These are phyloP conservation scores for Catocala fraxini DNA, from an alignment of 2,888 invertebrate species.

Conservation along the genomic window DNA sequence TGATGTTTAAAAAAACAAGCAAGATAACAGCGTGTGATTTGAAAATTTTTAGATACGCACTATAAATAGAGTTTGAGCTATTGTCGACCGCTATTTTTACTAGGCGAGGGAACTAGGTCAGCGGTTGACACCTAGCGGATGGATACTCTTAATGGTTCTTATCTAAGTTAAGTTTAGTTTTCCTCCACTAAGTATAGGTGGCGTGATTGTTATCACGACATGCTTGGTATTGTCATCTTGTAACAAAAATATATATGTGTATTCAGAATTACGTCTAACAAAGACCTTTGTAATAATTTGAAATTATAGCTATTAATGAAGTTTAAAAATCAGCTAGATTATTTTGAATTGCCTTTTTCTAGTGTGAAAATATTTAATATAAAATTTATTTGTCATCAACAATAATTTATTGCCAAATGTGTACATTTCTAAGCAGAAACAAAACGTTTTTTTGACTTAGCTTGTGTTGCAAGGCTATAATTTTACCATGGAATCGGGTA, in stretches of 20 bases:
- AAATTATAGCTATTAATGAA: no score
- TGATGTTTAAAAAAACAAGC: constrained; percentile 62
- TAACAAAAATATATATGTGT: no score
- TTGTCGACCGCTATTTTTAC: constrained; percentile 85
- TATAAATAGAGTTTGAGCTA: constrained; percentile 86
- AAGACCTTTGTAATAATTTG: no score
- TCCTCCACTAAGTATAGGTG: constrained; percentile 51
- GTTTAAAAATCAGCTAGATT: no score
- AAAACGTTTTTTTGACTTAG: constrained; percentile 28
- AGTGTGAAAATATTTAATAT: no score
- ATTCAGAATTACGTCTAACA: no score
- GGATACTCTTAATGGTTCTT: constrained; percentile 54
- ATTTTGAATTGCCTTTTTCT: no score
- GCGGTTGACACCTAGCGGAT: constrained; percentile 68
- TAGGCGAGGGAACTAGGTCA: constrained; percentile 83
- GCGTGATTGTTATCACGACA: constrained; percentile 38
- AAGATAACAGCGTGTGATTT: constrained; percentile 70
- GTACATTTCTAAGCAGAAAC: constrained; percentile 24
- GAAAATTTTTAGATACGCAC: constrained; percentile 79
- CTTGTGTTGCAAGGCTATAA: constrained; percentile 20
- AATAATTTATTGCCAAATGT: no score
- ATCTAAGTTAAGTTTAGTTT: constrained; percentile 54
- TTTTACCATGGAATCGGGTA: no score
- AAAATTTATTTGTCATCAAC: no score
- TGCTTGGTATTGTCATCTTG: no score